phyloP scores from a whole-genome alignment of 2,113 vertebrate species.

The Corythornis vintsioides region DNA sequence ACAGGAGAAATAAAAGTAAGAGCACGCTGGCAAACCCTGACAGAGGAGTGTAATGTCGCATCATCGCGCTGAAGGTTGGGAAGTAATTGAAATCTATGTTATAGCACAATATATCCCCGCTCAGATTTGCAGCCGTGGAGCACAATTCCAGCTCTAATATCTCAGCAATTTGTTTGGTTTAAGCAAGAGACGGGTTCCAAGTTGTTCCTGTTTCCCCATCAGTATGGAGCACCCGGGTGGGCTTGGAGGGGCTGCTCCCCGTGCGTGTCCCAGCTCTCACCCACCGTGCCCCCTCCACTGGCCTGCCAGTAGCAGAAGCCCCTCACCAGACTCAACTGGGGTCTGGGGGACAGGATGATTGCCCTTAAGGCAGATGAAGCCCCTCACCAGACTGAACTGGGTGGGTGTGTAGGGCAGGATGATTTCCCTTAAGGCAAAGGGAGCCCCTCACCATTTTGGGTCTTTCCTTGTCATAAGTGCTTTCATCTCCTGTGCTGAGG shows the following conservation, averaged over 20 bases:
- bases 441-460: too few relatives aligned
- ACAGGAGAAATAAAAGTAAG: slow-evolving; percentile 71
- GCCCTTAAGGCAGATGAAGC: not conserved
- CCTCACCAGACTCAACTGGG: not conserved
- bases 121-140: not conserved
- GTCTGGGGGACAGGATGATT: fast-evolving
- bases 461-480: not conserved
- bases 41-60: slow-evolving; percentile 53
- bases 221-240: fast-evolving
- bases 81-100: slow-evolving; percentile 51
- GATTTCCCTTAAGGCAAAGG: too few relatives aligned
- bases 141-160: slow-evolving; percentile 11
- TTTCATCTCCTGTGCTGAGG: not conserved
- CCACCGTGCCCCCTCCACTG: fast-evolving
- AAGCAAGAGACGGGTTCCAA: not conserved
- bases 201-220: not conserved
- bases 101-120: not conserved
- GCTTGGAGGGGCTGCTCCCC: not conserved
- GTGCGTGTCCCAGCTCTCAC: fast-evolving
- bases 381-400: too few relatives aligned
- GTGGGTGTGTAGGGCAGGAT: too few relatives aligned
- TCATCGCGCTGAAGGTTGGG: slow-evolving; percentile 29
- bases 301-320: not conserved
- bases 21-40: slow-evolving; percentile 46
- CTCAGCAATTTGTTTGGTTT: slow-evolving; percentile 17